phyloP scores from a whole-genome alignment of 2,113 vertebrate genomes.

The Laterallus jamaicensis region DNA sequence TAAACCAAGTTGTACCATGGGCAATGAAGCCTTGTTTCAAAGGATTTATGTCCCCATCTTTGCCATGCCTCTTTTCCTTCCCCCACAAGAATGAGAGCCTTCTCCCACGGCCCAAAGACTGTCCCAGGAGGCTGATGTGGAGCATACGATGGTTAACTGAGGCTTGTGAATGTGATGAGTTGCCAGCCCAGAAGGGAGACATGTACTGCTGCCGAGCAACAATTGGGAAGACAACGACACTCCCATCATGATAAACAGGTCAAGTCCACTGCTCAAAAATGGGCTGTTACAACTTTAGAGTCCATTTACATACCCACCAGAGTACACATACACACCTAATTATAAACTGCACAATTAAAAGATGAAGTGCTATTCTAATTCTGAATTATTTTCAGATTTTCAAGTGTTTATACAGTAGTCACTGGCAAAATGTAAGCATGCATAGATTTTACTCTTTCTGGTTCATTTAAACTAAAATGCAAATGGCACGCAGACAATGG shows the following conservation, averaged over 20 bases:
- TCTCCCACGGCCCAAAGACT: accelerated
- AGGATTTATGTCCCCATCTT: background rate
- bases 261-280: background rate
- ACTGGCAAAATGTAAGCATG: background rate
- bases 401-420: background rate
- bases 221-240: background rate
- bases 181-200: background rate
- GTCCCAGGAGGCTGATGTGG: background rate
- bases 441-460: background rate
- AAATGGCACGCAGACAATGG: background rate
- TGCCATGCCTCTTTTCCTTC: background rate
- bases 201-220: background rate
- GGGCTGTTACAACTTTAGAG: background rate
- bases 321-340: background rate
- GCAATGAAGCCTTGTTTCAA: background rate
- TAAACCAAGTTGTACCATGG: background rate
- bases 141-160: background rate
- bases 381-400: background rate
- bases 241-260: background rate
- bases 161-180: background rate
- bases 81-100: background rate
- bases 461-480: background rate
- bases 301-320: background rate
- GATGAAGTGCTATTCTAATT: background rate
- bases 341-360: background rate